Evolutionary conservation across 2,888 invertebrate species (phyloP), one percentile per base, ranked within the genome.

Genomic region (Lithophane leautieri): DNA sequence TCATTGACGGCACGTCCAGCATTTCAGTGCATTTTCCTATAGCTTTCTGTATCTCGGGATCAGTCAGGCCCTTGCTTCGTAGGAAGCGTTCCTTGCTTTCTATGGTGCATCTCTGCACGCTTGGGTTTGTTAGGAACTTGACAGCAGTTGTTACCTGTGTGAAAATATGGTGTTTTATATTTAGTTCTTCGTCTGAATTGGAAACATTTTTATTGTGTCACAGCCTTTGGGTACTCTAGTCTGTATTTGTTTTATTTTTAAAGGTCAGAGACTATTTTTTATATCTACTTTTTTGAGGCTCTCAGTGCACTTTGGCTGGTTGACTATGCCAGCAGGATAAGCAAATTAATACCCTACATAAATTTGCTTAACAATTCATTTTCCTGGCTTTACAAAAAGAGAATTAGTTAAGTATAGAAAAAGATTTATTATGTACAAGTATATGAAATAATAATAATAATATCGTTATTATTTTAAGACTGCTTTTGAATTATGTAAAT

Each of bases 71-170:
- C 94, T 98, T 98, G 89, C 97, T 97, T 84, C 97, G 97, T 3
- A 98, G 96, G 93, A 98, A 98, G 82, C 97, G 97, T 91, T 98
- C 98, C 90, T 98, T 98, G 92, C 98, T 98, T 75, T 97, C 97
- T 72, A 98, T 91, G 0, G 98, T 97, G 88, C 98, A 98, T 85
- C 97, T 96, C 70, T 97, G 97, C 4, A 99, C 98, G 92, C 98
- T 98, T n/a, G 98, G 98, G 95, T 99, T 99, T 92, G 98, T 97
- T 70, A 99, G 95, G 95, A 99, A 99, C 90, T 98, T 98, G 6
- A 98, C 97, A 9, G 99, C 99, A 22, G 98, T 98, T 86, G 97
- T 97, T 80, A 99, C 97, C 99, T 99, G 93, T 42, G 96, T 75
- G 54, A 25, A 67, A 56, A 65, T 40, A 44, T 56, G 9, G 19